Evolutionary conservation across 1,140 invertebrate species (phyloP).

Genomic region (Drosophila kohkoa): DNA sequence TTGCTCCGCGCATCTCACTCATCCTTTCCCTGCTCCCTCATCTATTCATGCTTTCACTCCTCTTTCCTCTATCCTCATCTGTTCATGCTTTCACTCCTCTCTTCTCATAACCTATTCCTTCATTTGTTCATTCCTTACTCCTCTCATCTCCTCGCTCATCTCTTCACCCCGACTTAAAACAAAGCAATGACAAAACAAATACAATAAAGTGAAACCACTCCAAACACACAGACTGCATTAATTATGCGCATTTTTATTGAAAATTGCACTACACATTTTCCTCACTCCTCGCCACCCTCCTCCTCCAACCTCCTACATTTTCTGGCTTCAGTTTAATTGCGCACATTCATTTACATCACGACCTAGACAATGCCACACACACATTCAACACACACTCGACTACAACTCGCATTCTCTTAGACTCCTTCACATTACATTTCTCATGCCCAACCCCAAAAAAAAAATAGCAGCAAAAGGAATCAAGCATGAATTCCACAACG

Average conservation of each 20-base stretch:
- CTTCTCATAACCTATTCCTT: too few relatives aligned
- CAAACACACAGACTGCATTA: slow-evolving; percentile 47
- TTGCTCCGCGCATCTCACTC: too few relatives aligned
- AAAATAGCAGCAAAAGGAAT: neutral
- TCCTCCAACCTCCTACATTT: too few relatives aligned
- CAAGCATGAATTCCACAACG: neutral
- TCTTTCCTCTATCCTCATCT: too few relatives aligned
- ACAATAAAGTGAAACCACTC: slow-evolving; percentile 52
- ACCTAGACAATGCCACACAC: slow-evolving; percentile 61
- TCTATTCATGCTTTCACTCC: too few relatives aligned
- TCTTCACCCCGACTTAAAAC: neutral
- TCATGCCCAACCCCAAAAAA: neutral
- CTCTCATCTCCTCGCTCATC: too few relatives aligned
- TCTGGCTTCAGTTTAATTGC: slow-evolving; percentile 65
- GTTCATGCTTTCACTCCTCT: too few relatives aligned
- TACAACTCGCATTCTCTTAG: slow-evolving; percentile 7
- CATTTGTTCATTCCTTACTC: too few relatives aligned
- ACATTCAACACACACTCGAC: slow-evolving; percentile 14
- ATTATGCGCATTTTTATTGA: slow-evolving; percentile 78
- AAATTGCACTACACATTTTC: slow-evolving; percentile 51
- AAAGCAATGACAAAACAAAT: slow-evolving; percentile 23
- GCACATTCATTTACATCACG: slow-evolving; percentile 61
- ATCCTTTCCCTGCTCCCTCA: too few relatives aligned
- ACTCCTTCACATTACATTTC: slow-evolving; percentile 2
- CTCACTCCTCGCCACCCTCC: neutral